Percentiles rank a stretch among this genome's conserved stretches.
These are phyloP conservation scores for Papilio elwesi DNA, from an alignment of 2,888 invertebrate genomes.

Conservation along the genomic window DNA sequence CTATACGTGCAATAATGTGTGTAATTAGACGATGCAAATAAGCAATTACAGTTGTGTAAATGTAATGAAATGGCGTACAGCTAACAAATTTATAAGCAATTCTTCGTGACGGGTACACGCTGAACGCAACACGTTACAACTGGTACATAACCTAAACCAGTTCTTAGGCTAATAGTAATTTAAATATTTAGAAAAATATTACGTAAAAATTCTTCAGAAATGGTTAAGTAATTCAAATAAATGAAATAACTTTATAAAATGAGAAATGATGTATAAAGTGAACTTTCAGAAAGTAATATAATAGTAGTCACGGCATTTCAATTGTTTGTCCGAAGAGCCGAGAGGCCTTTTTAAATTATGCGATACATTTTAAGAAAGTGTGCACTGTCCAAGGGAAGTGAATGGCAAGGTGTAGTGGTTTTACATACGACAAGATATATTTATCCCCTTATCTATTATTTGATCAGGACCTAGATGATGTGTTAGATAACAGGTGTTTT, in stretches of 20 bases:
- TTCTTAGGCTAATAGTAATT: not conserved
- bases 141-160: not conserved
- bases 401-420: not conserved
- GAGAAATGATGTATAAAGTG: too few relatives aligned
- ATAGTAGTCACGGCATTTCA: not conserved
- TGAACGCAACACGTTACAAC: not conserved
- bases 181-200: not conserved
- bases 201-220: not conserved
- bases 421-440: too few relatives aligned
- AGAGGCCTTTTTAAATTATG: slow-evolving; percentile 24
- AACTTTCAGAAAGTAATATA: too few relatives aligned
- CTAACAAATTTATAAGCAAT: not conserved
- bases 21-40: slow-evolving; percentile 24
- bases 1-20: too few relatives aligned
- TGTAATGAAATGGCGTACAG: not conserved
- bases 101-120: not conserved
- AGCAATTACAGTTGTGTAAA: slow-evolving; percentile 11
- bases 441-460: too few relatives aligned
- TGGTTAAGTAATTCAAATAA: not conserved
- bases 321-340: slow-evolving; percentile 7
- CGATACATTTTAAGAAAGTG: slow-evolving; percentile 24
- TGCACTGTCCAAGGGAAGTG: slow-evolving; percentile 28
- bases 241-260: not conserved
- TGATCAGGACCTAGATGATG: too few relatives aligned
- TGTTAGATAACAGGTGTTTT: too few relatives aligned